phyloP scores from a whole-genome alignment of 2,113 vertebrate genomes.

The Hucho hucho region DNA sequence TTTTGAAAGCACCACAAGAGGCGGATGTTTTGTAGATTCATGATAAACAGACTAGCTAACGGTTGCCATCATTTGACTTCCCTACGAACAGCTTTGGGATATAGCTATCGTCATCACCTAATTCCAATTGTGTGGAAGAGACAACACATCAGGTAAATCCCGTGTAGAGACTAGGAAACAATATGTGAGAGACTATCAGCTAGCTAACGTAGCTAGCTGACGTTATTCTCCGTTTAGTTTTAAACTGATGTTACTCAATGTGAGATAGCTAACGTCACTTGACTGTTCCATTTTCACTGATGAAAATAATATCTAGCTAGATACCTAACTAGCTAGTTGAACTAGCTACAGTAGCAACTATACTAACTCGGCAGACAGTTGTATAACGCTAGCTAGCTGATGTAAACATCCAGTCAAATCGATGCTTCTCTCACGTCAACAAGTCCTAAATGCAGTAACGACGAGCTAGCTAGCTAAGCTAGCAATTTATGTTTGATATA shows the following conservation, averaged over 20 bases:
- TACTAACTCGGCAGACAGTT: no score
- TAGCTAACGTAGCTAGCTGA: neutral
- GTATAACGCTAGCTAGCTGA: no score
- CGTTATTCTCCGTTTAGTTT: neutral
- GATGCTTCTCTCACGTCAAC: no score
- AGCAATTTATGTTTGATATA: no score
- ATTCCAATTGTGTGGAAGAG: neutral
- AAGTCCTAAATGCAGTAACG: no score
- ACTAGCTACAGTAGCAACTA: no score
- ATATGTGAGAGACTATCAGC: neutral
- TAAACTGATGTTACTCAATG: neutral
- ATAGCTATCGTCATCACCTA: neutral
- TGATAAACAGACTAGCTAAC: conserved; percentile 40
- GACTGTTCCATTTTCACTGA: neutral
- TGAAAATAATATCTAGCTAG: no score
- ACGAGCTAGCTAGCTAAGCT: no score
- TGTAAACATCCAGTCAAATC: no score
- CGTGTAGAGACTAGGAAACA: neutral
- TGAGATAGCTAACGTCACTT: neutral
- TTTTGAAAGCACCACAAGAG: conserved; percentile 22
- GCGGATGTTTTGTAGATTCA: conserved; percentile 23
- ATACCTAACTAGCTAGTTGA: no score
- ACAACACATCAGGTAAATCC: neutral
- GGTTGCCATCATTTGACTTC: neutral
- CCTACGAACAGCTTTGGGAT: neutral